Percentiles rank a stretch among this genome's conserved stretches.
Conservation (phyloP, 2,113 vertebrate genomes). For the Leucopsar rothschildi region DNA sequence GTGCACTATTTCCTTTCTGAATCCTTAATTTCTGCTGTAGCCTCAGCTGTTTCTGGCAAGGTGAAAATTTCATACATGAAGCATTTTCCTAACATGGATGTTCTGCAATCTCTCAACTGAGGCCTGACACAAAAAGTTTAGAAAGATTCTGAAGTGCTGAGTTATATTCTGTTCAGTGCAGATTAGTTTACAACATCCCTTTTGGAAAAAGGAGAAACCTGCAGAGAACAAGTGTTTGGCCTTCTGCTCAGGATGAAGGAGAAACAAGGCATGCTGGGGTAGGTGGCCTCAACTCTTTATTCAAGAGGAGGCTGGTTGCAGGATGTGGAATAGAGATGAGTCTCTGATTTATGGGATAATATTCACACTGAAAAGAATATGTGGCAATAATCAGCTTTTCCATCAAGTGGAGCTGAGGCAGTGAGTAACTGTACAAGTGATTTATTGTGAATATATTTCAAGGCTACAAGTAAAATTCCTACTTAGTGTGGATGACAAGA, state of each 20-base stretch:
- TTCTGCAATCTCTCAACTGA: not conserved
- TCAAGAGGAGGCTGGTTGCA: not conserved
- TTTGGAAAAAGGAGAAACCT: not conserved
- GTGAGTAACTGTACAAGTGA: not conserved
- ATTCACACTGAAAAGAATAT: not conserved
- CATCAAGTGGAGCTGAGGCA: conserved; percentile 5
- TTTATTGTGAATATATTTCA: conserved; percentile 12
- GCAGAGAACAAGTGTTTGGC: not conserved
- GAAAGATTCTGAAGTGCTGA: not conserved
- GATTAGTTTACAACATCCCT: not conserved
- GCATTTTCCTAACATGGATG: not conserved
- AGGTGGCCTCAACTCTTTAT: not conserved
- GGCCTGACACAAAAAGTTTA: not conserved
- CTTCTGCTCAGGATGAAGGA: conserved; percentile 64
- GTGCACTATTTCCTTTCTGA: not conserved
- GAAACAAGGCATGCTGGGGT: conserved; percentile 15
- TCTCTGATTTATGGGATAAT: conserved; percentile 21
- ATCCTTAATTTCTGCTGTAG: not conserved
- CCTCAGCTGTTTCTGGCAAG: not conserved
- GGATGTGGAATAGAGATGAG: not conserved
- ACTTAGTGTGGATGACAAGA: conserved; percentile 48
- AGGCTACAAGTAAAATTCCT: conserved; percentile 6
- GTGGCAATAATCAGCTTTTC: conserved; percentile 27
- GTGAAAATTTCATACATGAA: not conserved
- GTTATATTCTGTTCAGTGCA: not conserved